A percentile compares a stretch with the other conserved stretches of the same genome.
These are phyloP conservation scores for Coelinius sp. DNA, from an alignment of 2,888 invertebrate genomes.

Conservation along the genomic window DNA sequence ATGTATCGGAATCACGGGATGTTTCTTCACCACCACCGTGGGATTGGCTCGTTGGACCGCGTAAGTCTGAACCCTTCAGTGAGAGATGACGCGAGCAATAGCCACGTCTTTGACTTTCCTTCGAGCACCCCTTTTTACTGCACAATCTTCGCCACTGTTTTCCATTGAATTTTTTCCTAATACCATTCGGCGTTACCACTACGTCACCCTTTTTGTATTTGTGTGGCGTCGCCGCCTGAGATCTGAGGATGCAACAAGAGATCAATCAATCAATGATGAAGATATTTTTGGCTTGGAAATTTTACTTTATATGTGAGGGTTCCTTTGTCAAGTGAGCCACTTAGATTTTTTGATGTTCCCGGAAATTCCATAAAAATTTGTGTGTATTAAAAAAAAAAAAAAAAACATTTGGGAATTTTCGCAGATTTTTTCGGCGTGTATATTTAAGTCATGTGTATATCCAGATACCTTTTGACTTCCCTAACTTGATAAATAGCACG, in stretches of 20 bases:
- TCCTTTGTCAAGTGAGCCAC: too few relatives aligned
- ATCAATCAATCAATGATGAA: neutral
- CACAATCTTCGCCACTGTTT: constrained; percentile 99
- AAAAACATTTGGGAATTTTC: too few relatives aligned
- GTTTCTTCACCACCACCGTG: constrained; percentile 86
- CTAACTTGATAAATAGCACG: too few relatives aligned
- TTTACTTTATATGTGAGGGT: too few relatives aligned
- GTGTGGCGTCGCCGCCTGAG: constrained; percentile 94
- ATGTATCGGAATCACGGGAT: constrained; percentile 90
- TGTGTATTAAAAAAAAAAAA: too few relatives aligned
- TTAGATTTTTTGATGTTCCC: too few relatives aligned
- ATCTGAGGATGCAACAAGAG: constrained; percentile 70
- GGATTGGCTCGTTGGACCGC: constrained; percentile 64
- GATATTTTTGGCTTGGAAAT: too few relatives aligned
- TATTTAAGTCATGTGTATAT: too few relatives aligned
- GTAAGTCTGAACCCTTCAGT: constrained; percentile 78
- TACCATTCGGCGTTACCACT: constrained; percentile 93
- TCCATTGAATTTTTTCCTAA: constrained; percentile 99
- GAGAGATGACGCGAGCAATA: constrained; percentile 97
- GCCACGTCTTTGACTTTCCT: constrained; percentile 97
- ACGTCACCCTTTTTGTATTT: constrained; percentile 98
- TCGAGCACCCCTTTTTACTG: constrained; percentile 94
- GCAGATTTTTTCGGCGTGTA: too few relatives aligned
- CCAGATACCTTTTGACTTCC: too few relatives aligned
- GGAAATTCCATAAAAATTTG: too few relatives aligned